Evolutionary conservation across 2,797 vertebrate species (phyloP), one percentile per base, ranked within the genome.

Genomic region (Notolabrus celidotus): DNA sequence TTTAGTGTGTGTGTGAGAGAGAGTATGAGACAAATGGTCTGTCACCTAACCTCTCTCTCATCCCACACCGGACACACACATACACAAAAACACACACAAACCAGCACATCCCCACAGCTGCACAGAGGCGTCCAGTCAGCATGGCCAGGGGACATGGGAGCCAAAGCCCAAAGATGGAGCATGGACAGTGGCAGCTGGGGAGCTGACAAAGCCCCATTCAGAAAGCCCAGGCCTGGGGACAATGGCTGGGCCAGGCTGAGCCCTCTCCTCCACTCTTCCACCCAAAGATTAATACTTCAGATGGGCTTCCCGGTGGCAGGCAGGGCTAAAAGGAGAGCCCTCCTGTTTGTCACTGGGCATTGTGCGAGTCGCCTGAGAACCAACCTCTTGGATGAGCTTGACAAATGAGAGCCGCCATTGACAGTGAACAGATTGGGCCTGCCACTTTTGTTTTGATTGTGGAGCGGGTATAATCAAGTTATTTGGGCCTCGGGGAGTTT

Each of bases 211-310:
- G 93, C 88, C 91, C 93, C 92, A 93, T 94, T 94, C 92, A 94
- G 86, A 89, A 85, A 79, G 81, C 86, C 91, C 72, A 77, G 91
- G 86, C 82, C 91, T 74, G 85, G 90, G 90, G 92, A 94, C 93
- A 94, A 94, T 93, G 91, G 91, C 85, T 81, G 86, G 86, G 91
- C 87, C 87, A 89, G 86, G 89, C 90, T 92, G 86, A 91, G 88
- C 91, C 86, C 91, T 92, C 90, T 94, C 88, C 92, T 93, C 89
- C 88, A 88, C 90, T 92, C 91, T 90, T 92, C 91, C 90, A 92
- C 90, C 83, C 92, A 92, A 90, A 93, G 93, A 94, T 94, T 93
- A 95, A 95, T 94, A 93, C 93, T 93, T 93, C 90, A 94, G 93
- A 93, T 92, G 91, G 91, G 90, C 92, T 93, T 93, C 91, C 91